A percentile compares a stretch with the other conserved stretches of the same genome.
These are phyloP conservation scores for Carassius carassius DNA, from an alignment of 2,113 vertebrate species.

Conservation along the genomic window DNA sequence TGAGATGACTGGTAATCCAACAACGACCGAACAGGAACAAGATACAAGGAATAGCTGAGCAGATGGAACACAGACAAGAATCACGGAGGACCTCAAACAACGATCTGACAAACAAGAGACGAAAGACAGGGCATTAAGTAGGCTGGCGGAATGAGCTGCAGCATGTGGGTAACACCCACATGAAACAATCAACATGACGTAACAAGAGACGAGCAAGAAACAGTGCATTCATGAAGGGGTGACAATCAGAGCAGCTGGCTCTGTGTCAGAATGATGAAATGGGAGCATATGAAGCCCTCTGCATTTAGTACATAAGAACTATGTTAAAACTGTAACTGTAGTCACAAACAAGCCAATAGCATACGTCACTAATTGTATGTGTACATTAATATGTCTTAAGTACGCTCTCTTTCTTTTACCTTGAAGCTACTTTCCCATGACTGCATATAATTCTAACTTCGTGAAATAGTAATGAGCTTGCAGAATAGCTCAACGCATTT, in stretches of 20 bases:
- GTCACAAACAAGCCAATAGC: conserved; percentile 17
- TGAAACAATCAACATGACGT: too few species aligned
- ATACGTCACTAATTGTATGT: neutral
- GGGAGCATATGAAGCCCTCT: conserved; percentile 26
- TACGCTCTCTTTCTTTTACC: neutral
- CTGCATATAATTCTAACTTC: conserved; percentile 20
- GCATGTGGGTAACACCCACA: too few species aligned
- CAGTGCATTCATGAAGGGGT: too few species aligned
- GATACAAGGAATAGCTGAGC: too few species aligned
- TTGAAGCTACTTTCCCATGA: conserved; percentile 24
- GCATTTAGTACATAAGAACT: conserved; percentile 14
- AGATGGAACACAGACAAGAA: too few species aligned
- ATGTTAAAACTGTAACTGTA: neutral
- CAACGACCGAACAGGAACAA: too few species aligned
- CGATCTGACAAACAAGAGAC: too few species aligned
- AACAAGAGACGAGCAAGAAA: too few species aligned
- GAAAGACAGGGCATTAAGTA: too few species aligned
- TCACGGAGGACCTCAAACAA: too few species aligned
- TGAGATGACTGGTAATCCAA: too few species aligned
- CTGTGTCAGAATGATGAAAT: conserved; percentile 24
- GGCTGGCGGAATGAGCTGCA: too few species aligned
- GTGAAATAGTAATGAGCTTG: conserved; percentile 27
- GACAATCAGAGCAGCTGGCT: conserved; percentile 34
- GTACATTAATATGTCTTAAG: neutral
- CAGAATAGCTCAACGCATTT: neutral